Evolutionary conservation across 2,888 invertebrate species (phyloP).

Genomic region (Cephonodes hylas): DNA sequence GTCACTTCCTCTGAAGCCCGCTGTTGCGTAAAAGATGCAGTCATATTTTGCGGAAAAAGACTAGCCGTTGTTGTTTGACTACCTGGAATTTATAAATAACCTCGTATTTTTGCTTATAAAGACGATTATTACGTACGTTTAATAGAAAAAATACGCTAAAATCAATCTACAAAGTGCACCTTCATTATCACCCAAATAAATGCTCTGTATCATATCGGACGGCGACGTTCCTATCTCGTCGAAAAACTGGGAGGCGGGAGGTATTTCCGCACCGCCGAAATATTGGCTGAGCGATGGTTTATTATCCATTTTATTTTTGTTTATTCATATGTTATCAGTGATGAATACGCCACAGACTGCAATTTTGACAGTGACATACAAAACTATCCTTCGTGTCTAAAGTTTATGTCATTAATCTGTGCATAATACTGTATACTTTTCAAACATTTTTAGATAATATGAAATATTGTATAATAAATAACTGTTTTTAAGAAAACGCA

Average conservation of each 20-base stretch:
- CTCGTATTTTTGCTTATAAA: not conserved
- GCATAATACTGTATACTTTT: too few relatives aligned
- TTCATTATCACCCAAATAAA: constrained; percentile 68
- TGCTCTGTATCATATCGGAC: constrained; percentile 74
- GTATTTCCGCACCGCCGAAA: constrained; percentile 71
- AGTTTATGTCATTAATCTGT: too few relatives aligned
- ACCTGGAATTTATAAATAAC: constrained; percentile 29
- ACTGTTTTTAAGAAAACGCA: too few relatives aligned
- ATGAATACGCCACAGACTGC: not conserved
- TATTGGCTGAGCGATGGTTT: constrained; percentile 81
- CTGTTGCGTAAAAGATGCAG: constrained; percentile 54
- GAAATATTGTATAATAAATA: too few relatives aligned
- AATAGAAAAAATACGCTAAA: constrained; percentile 17
- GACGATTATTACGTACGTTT: not conserved
- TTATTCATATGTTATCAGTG: not conserved
- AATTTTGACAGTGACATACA: not conserved
- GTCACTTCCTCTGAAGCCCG: constrained; percentile 51
- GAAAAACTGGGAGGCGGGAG: constrained; percentile 73
- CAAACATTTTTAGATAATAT: too few relatives aligned
- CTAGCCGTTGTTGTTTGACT: constrained; percentile 42
- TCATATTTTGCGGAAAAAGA: constrained; percentile 53
- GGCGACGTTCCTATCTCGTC: constrained; percentile 75
- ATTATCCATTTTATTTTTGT: constrained; percentile 61
- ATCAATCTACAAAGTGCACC: constrained; percentile 34
- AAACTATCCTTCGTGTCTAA: not conserved